Evolutionary conservation across 53 echinoderm and acorn worm genomes (phyloP), one percentile per base, ranked within the genome.

Genomic region (Apostichopus leukothele): DNA sequence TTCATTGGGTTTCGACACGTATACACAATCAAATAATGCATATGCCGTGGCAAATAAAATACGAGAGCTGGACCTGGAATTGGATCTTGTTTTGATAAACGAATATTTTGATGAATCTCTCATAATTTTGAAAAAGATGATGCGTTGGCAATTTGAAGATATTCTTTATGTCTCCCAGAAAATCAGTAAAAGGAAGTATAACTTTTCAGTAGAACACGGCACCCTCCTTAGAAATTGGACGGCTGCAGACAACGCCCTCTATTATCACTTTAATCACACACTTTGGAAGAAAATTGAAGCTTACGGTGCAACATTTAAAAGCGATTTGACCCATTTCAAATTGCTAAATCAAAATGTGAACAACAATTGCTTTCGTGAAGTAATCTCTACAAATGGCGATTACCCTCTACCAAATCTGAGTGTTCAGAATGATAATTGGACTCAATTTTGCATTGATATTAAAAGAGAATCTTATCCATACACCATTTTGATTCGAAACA

Each of bases 51-150:
- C 57, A 7, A 57, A 7, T 57, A 57, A 57, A 14, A 93, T 94
- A 52, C 23, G 75, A 0, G 51, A 78, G 7, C 51, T 94, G 27
- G 89, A 87, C 22, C n/a, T 83, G 16, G 89, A 92, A 16, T 89
- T 94, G 22, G 91, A 94, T 85, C 73, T 94, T 8, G 90, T 94
- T 19, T 21, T 94, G 79, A 91, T 94, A 14, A 91, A 66, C 1
- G 94, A 94, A 75, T 92, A 94, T 61, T 89, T 92, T 55, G 94
- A 94, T 52, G 91, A 94, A 88, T 94, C 94, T 6, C 20, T 94
- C 39, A 39, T 94, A 9, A 76, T 94, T 4, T 26, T 94, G 68
- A 89, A 89, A 74, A 86, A 89, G 18, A 79, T 91, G 26, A 14
- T 92, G 55, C 91, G 94, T 53, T 94, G 94, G 94, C 63, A 75